Evolutionary conservation across 2,888 invertebrate genomes (phyloP).

Genomic region (Rhingia campestris): DNA sequence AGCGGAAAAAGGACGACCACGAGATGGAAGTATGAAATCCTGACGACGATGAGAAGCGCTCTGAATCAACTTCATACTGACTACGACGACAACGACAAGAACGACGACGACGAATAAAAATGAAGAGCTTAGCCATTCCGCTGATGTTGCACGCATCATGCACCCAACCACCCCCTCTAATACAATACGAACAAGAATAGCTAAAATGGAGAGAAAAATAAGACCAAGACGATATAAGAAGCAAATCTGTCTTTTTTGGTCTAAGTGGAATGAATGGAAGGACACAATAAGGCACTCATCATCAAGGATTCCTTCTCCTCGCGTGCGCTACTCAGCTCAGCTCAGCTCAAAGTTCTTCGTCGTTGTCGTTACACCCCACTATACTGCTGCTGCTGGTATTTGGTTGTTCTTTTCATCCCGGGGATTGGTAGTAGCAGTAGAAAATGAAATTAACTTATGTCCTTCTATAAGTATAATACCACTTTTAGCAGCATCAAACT

Average conservation of each 20-base stretch:
- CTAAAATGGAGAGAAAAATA: constrained; percentile 3
- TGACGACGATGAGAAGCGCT: constrained; percentile 2
- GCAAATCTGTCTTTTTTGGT: constrained; percentile 58
- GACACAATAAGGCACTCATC: constrained; percentile 70
- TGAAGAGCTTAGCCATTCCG: constrained; percentile 66
- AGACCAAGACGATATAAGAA: constrained; percentile 45
- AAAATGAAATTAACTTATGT: constrained; percentile 64
- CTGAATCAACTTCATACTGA: constrained; percentile 32
- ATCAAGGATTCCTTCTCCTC: constrained; percentile 26
- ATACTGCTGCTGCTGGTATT: neutral
- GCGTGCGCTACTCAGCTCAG: constrained; percentile 3
- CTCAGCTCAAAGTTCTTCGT: neutral
- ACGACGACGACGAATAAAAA: constrained; percentile 58
- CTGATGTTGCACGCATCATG: constrained; percentile 68
- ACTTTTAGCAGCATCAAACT: constrained; percentile 32
- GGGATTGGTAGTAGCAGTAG: constrained; percentile 31
- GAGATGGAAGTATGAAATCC: constrained; percentile 37
- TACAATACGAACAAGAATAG: constrained; percentile 7
- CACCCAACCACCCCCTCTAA: neutral
- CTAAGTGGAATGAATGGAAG: constrained; percentile 61
- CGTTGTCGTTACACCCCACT: neutral
- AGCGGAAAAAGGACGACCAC: constrained; percentile 32
- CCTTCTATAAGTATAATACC: constrained; percentile 24
- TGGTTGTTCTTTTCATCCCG: constrained; percentile 16
- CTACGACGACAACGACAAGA: constrained; percentile 1